phyloP scores from a whole-genome alignment of 1,140 invertebrate species.

The Cylas formicarius region DNA sequence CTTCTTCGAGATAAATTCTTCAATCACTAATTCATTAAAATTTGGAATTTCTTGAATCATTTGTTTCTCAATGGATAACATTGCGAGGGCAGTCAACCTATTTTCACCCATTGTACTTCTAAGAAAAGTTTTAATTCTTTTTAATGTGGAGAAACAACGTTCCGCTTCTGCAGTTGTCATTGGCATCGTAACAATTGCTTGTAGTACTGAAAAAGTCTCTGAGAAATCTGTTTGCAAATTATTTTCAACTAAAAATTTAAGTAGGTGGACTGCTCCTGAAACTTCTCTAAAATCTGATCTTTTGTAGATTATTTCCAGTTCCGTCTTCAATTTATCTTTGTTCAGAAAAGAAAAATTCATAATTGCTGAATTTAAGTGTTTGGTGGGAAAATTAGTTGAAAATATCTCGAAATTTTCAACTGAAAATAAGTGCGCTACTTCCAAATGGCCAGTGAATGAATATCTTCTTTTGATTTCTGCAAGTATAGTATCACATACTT shows the following conservation, averaged over 20 bases:
- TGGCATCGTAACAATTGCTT: slow-evolving; percentile 27
- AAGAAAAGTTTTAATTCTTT: slow-evolving; percentile 37
- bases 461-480: slow-evolving; percentile 14
- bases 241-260: slow-evolving; percentile 21
- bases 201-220: slow-evolving; percentile 25
- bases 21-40: slow-evolving; percentile 31
- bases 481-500: slow-evolving; percentile 22
- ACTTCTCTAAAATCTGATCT: slow-evolving; percentile 16
- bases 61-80: slow-evolving; percentile 27
- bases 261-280: slow-evolving; percentile 8
- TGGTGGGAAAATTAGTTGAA: slow-evolving; percentile 10
- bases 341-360: slow-evolving; percentile 11
- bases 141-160: slow-evolving; percentile 36
- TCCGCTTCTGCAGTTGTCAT: slow-evolving; percentile 33
- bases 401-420: slow-evolving; percentile 14
- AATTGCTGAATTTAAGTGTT: slow-evolving; percentile 7
- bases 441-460: slow-evolving; percentile 15
- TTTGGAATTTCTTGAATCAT: slow-evolving; percentile 22
- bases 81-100: slow-evolving; percentile 27
- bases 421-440: slow-evolving; percentile 8
- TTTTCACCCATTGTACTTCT: slow-evolving; percentile 29
- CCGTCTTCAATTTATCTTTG: slow-evolving; percentile 14
- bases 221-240: slow-evolving; percentile 23
- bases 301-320: slow-evolving; percentile 18
- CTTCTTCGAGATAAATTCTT: slow-evolving; percentile 26